A percentile compares a stretch with the other conserved stretches of the same genome.
Evolutionary conservation across 2,888 invertebrate species (phyloP).

Genomic region (Drosophila stalkeri): DNA sequence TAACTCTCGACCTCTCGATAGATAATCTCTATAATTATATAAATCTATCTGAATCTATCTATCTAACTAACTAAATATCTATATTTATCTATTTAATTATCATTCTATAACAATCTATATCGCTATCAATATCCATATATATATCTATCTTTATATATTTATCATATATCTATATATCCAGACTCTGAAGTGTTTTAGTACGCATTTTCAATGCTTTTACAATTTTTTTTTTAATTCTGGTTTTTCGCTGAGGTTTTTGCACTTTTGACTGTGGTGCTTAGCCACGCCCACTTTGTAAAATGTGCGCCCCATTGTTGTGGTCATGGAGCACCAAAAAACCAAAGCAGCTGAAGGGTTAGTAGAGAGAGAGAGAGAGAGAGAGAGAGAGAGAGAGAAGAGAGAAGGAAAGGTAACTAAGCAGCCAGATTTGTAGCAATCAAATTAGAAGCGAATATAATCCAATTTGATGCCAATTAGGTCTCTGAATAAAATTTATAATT

Average conservation of each 20-base stretch:
- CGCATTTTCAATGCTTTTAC: not conserved
- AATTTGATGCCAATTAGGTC: conserved; percentile 3
- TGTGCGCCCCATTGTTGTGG: not conserved
- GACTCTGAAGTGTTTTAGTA: not conserved
- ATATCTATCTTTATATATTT: not conserved
- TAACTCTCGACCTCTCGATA: no score
- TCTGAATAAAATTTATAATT: not conserved
- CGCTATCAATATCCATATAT: not conserved
- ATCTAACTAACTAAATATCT: no score
- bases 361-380: not conserved
- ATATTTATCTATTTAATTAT: no score
- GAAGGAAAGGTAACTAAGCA: not conserved
- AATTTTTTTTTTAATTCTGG: not conserved
- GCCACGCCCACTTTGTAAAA: not conserved
- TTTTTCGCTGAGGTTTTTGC: not conserved
- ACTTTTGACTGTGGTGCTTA: not conserved
- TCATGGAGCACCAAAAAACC: not conserved
- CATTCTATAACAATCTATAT: not conserved
- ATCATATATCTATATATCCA: not conserved
- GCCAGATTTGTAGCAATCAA: not conserved
- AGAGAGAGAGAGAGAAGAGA: not conserved
- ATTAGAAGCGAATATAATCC: not conserved
- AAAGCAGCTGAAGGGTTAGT: not conserved
- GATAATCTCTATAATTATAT: no score
- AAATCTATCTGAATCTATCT: no score